phyloP scores from a whole-genome alignment of 2,888 invertebrate genomes.

The Periphyllus acericola region DNA sequence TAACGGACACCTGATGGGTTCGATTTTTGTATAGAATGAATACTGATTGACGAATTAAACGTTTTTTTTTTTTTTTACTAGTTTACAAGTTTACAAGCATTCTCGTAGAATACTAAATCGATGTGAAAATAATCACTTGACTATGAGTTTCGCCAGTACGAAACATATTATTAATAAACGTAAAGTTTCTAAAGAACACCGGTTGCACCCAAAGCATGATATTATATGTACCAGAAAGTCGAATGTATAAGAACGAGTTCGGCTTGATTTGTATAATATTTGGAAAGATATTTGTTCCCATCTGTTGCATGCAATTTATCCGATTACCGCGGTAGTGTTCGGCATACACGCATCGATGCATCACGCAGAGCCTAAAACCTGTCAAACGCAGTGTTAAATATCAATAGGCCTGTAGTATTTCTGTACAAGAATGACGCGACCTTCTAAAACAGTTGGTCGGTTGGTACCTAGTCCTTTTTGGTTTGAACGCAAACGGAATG shows the following conservation, averaged over 20 bases:
- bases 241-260: no score
- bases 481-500: neutral
- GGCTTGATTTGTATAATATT: no score
- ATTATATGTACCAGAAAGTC: no score
- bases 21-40: conserved; percentile 9
- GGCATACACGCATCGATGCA: no score
- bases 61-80: neutral
- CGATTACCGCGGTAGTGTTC: no score
- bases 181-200: neutral
- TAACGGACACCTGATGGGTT: neutral
- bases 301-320: no score
- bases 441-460: neutral
- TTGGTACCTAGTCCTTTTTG: neutral
- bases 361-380: no score
- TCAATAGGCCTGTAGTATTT: no score
- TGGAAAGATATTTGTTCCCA: no score
- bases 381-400: no score
- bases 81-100: neutral
- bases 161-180: neutral
- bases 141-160: neutral
- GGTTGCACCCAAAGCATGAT: no score
- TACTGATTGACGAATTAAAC: neutral
- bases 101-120: neutral
- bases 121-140: neutral
- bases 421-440: neutral